phyloP scores from a whole-genome alignment of 2,113 vertebrate species.

The Cisticola juncidis region DNA sequence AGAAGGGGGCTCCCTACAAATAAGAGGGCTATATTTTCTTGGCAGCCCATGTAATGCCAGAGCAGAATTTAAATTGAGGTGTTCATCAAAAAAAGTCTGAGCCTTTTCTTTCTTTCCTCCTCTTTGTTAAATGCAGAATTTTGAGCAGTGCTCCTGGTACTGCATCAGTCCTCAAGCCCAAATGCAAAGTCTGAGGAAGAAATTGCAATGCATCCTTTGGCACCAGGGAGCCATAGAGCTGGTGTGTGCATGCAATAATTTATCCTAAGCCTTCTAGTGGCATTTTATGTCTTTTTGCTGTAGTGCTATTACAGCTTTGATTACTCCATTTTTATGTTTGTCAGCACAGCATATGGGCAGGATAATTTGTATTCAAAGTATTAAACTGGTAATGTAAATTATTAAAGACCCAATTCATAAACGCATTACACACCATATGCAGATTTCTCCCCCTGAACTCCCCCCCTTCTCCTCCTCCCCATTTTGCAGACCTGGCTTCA shows the following conservation, averaged over 20 bases:
- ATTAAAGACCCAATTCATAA: conserved; percentile 77
- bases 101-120: neutral
- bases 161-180: conserved; percentile 33
- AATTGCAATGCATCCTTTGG: conserved; percentile 64
- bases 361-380: conserved; percentile 76
- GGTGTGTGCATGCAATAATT: conserved; percentile 66
- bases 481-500: conserved; percentile 12
- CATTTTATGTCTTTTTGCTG: conserved; percentile 74
- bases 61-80: conserved; percentile 23
- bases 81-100: conserved; percentile 12
- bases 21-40: conserved; percentile 20
- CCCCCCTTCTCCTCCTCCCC: neutral
- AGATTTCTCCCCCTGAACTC: conserved; percentile 30
- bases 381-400: conserved; percentile 76
- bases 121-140: conserved; percentile 2
- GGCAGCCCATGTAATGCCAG: conserved; percentile 7
- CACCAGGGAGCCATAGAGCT: conserved; percentile 67
- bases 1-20: conserved; percentile 37
- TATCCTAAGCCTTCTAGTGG: conserved; percentile 70
- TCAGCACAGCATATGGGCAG: conserved; percentile 74
- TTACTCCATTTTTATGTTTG: conserved; percentile 78
- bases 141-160: neutral
- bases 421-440: conserved; percentile 65
- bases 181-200: conserved; percentile 52
- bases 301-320: conserved; percentile 74